Conservation (phyloP, 2,888 invertebrate genomes). For the Hyppa rectilinea region DNA sequence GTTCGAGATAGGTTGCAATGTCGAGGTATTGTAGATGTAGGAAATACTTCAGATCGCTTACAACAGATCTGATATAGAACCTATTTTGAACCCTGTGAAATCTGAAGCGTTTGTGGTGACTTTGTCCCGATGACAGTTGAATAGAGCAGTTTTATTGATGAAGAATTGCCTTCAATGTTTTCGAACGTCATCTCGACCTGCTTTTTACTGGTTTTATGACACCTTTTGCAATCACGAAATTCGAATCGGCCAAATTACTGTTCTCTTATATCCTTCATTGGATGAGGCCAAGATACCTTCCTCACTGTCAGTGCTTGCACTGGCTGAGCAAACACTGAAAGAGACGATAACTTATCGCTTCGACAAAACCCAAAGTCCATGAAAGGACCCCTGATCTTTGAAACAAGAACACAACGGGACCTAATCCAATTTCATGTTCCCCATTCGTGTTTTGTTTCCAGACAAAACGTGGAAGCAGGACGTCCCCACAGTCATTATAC, state of each 20-base stretch:
- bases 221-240: too few species aligned
- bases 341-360: not conserved
- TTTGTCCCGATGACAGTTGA: not conserved
- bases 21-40: not conserved
- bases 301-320: not conserved
- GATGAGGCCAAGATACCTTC: not conserved
- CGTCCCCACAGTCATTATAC: not conserved
- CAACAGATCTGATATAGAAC: not conserved
- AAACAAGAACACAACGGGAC: too few species aligned
- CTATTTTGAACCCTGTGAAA: not conserved
- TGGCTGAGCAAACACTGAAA: not conserved
- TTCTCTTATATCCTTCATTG: not conserved
- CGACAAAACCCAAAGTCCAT: not conserved
- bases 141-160: not conserved
- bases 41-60: not conserved
- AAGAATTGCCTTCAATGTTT: not conserved
- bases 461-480: conserved; percentile 3
- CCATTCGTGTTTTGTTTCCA: not conserved
- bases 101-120: not conserved
- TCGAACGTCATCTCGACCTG: too few species aligned
- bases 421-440: not conserved
- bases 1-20: not conserved
- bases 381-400: too few species aligned
- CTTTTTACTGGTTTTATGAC: not conserved
- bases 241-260: not conserved